phyloP scores from a whole-genome alignment of 2,888 invertebrate genomes.

The Pristionchus entomophagus region DNA sequence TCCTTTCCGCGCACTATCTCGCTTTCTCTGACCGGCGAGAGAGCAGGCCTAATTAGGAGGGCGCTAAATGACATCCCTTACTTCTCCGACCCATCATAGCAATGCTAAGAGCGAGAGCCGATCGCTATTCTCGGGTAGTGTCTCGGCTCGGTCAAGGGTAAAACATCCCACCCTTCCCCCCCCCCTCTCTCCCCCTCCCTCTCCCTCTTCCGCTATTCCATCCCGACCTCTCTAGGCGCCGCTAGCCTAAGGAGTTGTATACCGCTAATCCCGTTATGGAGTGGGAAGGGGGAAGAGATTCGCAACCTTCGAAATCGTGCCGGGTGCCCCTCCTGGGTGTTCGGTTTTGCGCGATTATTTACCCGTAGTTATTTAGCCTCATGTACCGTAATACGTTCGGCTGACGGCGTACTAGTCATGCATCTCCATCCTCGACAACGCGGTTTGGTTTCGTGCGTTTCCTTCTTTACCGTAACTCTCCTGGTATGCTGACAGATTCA shows the following conservation, averaged over 20 bases:
- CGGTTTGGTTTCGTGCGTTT: no score
- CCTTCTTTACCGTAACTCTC: no score
- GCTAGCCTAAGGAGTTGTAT: slow-evolving; percentile 27
- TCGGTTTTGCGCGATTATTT: no score
- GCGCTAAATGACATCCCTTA: neutral
- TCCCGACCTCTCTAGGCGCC: neutral
- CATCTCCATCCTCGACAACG: no score
- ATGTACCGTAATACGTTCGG: no score
- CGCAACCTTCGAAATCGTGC: slow-evolving; percentile 12
- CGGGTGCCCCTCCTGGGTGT: neutral
- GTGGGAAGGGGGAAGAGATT: neutral
- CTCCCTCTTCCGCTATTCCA: no score
- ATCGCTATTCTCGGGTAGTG: slow-evolving; percentile 44
- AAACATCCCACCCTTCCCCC: slow-evolving; percentile 15
- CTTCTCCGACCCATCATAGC: no score
- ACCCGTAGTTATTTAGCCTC: no score
- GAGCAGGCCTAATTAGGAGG: neutral
- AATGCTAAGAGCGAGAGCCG: neutral
- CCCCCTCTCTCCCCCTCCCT: neutral
- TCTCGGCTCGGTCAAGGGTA: slow-evolving; percentile 40
- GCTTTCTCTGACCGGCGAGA: neutral
- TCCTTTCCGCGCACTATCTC: neutral
- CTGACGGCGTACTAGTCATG: no score
- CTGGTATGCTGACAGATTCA: no score
- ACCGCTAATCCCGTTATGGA: slow-evolving; percentile 14